Percentiles rank a stretch among this genome's conserved stretches.
These are phyloP conservation scores for Cricetomys ansorgei DNA, from an alignment of 2,113 vertebrate species.

Conservation along the genomic window DNA sequence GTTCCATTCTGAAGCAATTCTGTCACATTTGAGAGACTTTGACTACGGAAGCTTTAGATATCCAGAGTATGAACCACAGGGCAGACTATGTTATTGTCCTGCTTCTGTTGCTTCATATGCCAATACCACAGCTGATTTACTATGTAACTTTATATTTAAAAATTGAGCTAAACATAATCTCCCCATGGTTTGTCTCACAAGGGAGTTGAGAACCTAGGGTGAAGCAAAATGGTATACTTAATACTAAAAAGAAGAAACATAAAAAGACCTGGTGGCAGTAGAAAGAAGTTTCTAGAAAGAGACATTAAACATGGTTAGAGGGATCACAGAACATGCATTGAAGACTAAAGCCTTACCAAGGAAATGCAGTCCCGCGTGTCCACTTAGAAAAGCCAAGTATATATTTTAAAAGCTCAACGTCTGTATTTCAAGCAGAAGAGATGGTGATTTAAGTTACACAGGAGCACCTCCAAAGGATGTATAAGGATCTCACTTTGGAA, in stretches of 20 bases:
- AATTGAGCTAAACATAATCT: not conserved
- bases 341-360: not conserved
- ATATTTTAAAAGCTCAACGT: not conserved
- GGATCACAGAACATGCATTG: not conserved
- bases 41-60: not conserved
- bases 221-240: not conserved
- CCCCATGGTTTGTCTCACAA: not conserved
- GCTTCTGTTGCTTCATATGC: not conserved
- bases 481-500: not conserved
- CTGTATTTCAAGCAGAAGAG: constrained; percentile 32
- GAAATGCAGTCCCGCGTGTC: not conserved
- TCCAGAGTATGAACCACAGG: not conserved
- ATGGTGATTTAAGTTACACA: constrained; percentile 26
- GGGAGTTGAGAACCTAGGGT: not conserved
- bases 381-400: not conserved
- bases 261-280: not conserved
- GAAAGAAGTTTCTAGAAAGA: constrained; percentile 2
- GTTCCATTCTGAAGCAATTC: not conserved
- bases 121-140: not conserved
- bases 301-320: not conserved
- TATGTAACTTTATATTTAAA: not conserved
- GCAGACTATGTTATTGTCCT: not conserved
- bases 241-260: not conserved
- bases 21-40: not conserved
- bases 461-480: not conserved